A percentile compares a stretch with the other conserved stretches of the same genome.
These are phyloP conservation scores for Mobula birostris DNA, from an alignment of 2,113 vertebrate genomes.

Conservation along the genomic window DNA sequence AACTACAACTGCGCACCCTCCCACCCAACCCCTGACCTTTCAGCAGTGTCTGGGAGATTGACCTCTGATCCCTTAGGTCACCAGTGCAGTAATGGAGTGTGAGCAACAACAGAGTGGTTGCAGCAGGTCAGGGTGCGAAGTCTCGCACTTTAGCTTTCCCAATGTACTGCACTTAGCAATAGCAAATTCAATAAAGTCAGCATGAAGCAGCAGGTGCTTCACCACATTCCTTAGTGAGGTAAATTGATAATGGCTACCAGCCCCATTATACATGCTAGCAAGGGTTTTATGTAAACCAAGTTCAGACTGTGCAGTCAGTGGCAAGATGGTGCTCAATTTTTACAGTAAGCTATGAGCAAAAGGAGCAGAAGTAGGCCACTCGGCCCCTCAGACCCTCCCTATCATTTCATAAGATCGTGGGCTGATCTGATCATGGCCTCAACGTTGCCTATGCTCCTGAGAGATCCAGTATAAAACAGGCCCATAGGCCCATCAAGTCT, in stretches of 20 bases:
- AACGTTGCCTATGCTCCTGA: no score
- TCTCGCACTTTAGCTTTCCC: not conserved
- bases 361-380: no score
- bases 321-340: not conserved
- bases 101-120: not conserved
- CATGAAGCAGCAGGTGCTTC: not conserved
- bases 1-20: no score
- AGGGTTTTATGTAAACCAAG: not conserved
- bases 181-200: not conserved
- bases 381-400: no score
- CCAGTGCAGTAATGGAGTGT: not conserved
- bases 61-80: not conserved
- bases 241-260: not conserved
- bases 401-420: no score
- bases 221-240: not conserved
- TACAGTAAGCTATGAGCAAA: not conserved
- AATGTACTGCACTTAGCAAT: not conserved
- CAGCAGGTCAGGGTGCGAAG: not conserved
- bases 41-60: no score
- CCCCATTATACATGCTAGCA: not conserved
- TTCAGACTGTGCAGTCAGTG: not conserved
- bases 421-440: no score
- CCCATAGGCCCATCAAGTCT: no score
- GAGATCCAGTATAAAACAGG: no score
- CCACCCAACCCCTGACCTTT: no score